These are phyloP conservation scores for Eristalinus sepulchralis DNA, from an alignment of 2,888 invertebrate species.

Conservation along the genomic window DNA sequence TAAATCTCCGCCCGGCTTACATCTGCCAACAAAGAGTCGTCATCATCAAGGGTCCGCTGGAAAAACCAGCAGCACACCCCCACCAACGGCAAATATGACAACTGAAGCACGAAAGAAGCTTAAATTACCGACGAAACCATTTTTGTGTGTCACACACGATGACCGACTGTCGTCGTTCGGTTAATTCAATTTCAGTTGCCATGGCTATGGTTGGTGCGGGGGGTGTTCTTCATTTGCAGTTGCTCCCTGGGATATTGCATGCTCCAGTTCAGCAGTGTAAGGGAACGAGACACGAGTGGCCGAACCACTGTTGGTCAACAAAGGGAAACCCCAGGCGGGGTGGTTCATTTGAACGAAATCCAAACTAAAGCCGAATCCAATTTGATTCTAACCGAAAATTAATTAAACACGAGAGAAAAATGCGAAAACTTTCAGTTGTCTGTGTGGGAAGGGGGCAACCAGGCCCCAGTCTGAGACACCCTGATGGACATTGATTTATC, in stretches of 20 bases:
- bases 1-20: neutral
- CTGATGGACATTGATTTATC: constrained; percentile 2
- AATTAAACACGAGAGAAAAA: neutral
- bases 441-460: neutral
- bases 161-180: neutral
- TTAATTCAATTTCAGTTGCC: constrained; percentile 30
- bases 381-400: neutral
- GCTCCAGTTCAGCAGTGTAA: constrained; percentile 20
- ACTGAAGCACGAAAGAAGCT: constrained; percentile 12
- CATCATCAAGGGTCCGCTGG: neutral
- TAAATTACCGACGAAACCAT: constrained; percentile 21
- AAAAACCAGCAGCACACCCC: neutral
- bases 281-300: neutral
- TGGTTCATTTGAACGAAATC: neutral
- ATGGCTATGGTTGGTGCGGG: neutral
- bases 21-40: neutral
- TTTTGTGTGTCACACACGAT: constrained; percentile 19
- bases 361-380: neutral
- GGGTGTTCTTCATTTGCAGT: neutral
- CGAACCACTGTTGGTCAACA: neutral
- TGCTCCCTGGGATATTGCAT: constrained; percentile 11
- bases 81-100: neutral
- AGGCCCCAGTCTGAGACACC: neutral
- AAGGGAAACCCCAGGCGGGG: neutral
- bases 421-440: neutral